These are phyloP conservation scores for Lithophane leautieri DNA, from an alignment of 2,888 invertebrate species.

Conservation along the genomic window DNA sequence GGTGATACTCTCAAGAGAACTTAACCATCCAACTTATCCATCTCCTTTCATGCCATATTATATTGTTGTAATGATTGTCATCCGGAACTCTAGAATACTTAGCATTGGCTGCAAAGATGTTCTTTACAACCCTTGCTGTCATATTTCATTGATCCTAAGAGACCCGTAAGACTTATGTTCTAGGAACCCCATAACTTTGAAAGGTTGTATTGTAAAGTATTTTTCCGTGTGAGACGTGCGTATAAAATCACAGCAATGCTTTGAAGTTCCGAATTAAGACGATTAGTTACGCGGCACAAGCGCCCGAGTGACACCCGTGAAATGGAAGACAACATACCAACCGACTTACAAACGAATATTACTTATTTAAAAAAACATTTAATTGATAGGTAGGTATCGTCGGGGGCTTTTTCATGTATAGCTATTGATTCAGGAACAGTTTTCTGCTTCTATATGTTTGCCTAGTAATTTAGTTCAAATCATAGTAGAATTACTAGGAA, in stretches of 20 bases:
- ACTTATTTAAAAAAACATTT: not conserved
- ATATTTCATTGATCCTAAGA: not conserved
- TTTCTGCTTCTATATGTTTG: slow-evolving; percentile 27
- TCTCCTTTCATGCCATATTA: not conserved
- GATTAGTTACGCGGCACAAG: slow-evolving; percentile 63
- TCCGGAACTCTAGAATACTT: not conserved
- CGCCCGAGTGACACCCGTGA: slow-evolving; percentile 71
- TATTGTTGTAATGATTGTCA: not conserved
- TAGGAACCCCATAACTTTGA: slow-evolving; percentile 8
- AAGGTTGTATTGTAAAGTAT: slow-evolving; percentile 23
- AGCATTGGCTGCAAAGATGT: not conserved
- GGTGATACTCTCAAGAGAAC: not conserved
- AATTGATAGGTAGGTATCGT: slow-evolving; percentile 5
- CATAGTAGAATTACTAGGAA: not conserved
- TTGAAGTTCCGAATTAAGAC: slow-evolving; percentile 60
- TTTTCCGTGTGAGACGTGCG: slow-evolving; percentile 53
- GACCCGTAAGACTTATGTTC: not conserved
- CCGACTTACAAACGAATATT: slow-evolving; percentile 13
- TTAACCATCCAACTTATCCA: no score
- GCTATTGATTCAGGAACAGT: not conserved
- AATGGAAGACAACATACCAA: slow-evolving; percentile 64
- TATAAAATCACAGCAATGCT: slow-evolving; percentile 64
- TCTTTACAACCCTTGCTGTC: not conserved
- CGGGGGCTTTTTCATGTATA: not conserved
- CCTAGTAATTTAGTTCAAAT: slow-evolving; percentile 38